Conservation (phyloP, 1,140 invertebrate genomes). For the Apis mellifera region Amel_HAv3.1 CM009932.2:9987001-9987500, state of each 20-base stretch:
- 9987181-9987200: slow-evolving; percentile 16
- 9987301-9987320: slow-evolving; percentile 59
- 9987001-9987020: not conserved
- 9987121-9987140: not conserved
- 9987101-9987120: not conserved
- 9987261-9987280: slow-evolving; percentile 57
- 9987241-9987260: slow-evolving; percentile 63
- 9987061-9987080: slow-evolving; percentile 38
- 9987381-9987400: not conserved
- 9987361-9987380: slow-evolving; percentile 1
- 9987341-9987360: slow-evolving; percentile 23
- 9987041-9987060: not conserved
- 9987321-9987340: slow-evolving; percentile 60
- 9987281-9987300: slow-evolving; percentile 53
- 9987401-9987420: slow-evolving; percentile 12
- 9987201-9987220: slow-evolving; percentile 52
- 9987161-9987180: slow-evolving; percentile 12
- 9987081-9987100: not conserved
- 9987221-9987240: slow-evolving; percentile 62
- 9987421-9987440: slow-evolving; percentile 27
- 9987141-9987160: not conserved
- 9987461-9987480: slow-evolving; percentile 11
- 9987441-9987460: slow-evolving; percentile 22
- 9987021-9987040: not conserved
- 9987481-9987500: slow-evolving; percentile 37